Evolutionary conservation across 2,113 vertebrate genomes (phyloP).

Genomic region (Sprattus sprattus): DNA sequence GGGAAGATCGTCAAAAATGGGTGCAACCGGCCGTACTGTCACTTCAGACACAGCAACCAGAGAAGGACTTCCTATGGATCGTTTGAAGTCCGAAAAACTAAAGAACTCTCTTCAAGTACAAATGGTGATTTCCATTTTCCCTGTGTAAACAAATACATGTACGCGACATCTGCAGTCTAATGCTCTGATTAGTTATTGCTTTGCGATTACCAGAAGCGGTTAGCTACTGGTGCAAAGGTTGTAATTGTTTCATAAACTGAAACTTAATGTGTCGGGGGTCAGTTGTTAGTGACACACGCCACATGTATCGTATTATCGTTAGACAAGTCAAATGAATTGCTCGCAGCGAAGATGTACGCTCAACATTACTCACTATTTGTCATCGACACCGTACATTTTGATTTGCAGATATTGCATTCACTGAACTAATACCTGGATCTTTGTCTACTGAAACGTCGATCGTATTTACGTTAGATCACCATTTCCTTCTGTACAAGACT

Average conservation of each 20-base stretch:
- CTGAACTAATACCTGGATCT: too few species aligned
- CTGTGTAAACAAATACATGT: background rate
- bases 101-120: slow-evolving; percentile 47
- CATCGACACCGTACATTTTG: too few species aligned
- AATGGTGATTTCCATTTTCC: slow-evolving; percentile 57
- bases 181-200: background rate
- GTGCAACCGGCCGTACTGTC: slow-evolving; percentile 86
- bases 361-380: too few species aligned
- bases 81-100: slow-evolving; percentile 48
- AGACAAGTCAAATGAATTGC: too few species aligned
- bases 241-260: background rate
- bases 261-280: background rate
- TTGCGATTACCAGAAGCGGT: background rate
- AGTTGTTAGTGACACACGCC: background rate
- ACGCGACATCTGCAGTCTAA: background rate
- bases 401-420: too few species aligned
- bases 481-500: too few species aligned
- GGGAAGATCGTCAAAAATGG: slow-evolving; percentile 64
- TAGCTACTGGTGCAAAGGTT: background rate
- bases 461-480: too few species aligned
- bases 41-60: slow-evolving; percentile 84
- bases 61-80: slow-evolving; percentile 66
- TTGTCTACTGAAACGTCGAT: too few species aligned
- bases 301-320: background rate
- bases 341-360: too few species aligned